Conservation (phyloP, 2,113 vertebrate genomes). For the Hemicordylus capensis region DNA sequence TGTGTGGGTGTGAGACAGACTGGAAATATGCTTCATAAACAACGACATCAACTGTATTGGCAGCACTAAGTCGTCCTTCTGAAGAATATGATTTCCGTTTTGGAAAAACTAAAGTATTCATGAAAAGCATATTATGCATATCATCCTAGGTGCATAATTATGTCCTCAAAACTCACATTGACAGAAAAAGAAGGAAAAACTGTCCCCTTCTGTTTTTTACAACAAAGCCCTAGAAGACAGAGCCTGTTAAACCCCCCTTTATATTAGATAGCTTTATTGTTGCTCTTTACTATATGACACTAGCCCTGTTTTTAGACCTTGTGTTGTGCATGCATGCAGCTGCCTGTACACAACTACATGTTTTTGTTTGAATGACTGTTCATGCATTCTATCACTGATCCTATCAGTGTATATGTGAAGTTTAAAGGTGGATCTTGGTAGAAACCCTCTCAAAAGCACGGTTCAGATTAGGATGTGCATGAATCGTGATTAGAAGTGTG, state of each 20-base stretch:
- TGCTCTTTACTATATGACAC: neutral
- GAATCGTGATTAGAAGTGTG: too few relatives aligned
- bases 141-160: constrained; percentile 8
- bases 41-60: constrained; percentile 64
- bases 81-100: constrained; percentile 36
- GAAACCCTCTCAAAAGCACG: too few relatives aligned
- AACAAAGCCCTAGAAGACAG: neutral
- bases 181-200: constrained; percentile 20
- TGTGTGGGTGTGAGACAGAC: constrained; percentile 59
- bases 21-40: constrained; percentile 57
- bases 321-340: too few relatives aligned
- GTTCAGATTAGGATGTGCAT: too few relatives aligned
- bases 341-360: too few relatives aligned
- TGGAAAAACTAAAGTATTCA: constrained; percentile 38
- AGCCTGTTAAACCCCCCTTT: neutral
- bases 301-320: too few relatives aligned
- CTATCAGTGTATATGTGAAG: too few relatives aligned
- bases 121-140: constrained; percentile 34
- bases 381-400: too few relatives aligned
- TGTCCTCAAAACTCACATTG: constrained; percentile 32
- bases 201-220: neutral
- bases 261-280: neutral
- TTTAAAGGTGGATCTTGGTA: too few relatives aligned
- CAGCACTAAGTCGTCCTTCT: constrained; percentile 28
- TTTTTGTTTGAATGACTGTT: too few relatives aligned